Percentiles rank a stretch among this genome's conserved stretches.
Evolutionary conservation across 2,888 invertebrate genomes (phyloP).

Genomic region (Melinopterus prodromus): DNA sequence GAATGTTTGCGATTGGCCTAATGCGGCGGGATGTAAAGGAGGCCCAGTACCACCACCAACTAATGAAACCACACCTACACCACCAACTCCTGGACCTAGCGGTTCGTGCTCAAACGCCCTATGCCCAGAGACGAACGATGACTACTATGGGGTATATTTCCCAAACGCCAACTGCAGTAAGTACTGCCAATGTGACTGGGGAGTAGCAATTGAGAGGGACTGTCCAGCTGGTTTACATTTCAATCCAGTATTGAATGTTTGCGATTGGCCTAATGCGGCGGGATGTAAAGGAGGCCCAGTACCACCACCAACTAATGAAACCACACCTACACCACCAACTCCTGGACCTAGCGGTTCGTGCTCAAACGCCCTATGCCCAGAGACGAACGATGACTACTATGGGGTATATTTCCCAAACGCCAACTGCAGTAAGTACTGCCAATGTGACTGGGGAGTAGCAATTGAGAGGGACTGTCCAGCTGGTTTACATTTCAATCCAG

Average conservation of each 20-base stretch:
- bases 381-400: too few relatives aligned
- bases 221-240: slow-evolving; percentile 31
- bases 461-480: too few relatives aligned
- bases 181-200: slow-evolving; percentile 29
- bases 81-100: not conserved
- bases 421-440: too few relatives aligned
- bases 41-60: not conserved
- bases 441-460: too few relatives aligned
- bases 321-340: not conserved
- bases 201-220: slow-evolving; percentile 6
- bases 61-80: not conserved
- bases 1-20: slow-evolving; percentile 24
- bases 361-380: too few relatives aligned
- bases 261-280: slow-evolving; percentile 25
- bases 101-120: not conserved
- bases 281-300: too few relatives aligned
- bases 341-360: not conserved
- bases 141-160: not conserved
- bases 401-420: too few relatives aligned
- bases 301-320: too few relatives aligned
- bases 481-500: too few relatives aligned
- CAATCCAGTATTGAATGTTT: slow-evolving; percentile 26
- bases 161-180: slow-evolving; percentile 29
- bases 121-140: not conserved
- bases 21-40: not conserved